Percentiles rank a stretch among this genome's conserved stretches.
Conservation (phyloP, 1,140 invertebrate species). For the Procambarus virginalis region DNA sequence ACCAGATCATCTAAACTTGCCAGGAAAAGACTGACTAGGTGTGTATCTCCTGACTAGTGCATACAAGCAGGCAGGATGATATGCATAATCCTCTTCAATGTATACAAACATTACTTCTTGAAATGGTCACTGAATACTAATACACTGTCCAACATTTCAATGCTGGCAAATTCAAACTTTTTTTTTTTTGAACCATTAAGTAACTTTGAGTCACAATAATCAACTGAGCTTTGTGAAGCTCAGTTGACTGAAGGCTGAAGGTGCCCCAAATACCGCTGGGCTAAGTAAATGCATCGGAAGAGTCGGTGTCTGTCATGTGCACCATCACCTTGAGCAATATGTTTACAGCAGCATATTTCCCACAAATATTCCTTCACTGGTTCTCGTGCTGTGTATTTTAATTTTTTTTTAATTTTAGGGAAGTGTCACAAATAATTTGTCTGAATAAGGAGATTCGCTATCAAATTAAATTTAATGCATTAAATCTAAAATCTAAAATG, state of each 20-base stretch:
- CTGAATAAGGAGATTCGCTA: not conserved
- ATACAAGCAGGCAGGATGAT: slow-evolving; percentile 1
- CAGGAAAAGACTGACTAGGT: slow-evolving; percentile 17
- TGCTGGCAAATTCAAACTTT: not conserved
- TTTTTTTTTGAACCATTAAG: not conserved
- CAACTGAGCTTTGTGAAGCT: slow-evolving; percentile 20
- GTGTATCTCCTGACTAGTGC: slow-evolving; percentile 9
- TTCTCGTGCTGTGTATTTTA: not conserved
- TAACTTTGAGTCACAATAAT: slow-evolving; percentile 13
- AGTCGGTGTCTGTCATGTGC: slow-evolving; percentile 52
- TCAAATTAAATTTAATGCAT: slow-evolving; percentile 15
- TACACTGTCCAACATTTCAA: slow-evolving; percentile 21
- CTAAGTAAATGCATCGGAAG: slow-evolving; percentile 59
- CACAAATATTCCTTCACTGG: slow-evolving; percentile 1
- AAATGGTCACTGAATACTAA: slow-evolving; percentile 44
- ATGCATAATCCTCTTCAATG: slow-evolving; percentile 1
- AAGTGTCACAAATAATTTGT: not conserved
- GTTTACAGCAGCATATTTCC: slow-evolving; percentile 27
- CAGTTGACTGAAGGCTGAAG: slow-evolving; percentile 19
- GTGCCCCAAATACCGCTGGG: slow-evolving; percentile 53
- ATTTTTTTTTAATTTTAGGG: not conserved
- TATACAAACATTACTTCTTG: slow-evolving; percentile 34
- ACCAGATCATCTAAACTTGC: not conserved
- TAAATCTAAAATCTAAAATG: not conserved
- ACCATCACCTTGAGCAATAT: slow-evolving; percentile 63